Percentiles rank a stretch among this genome's conserved stretches.
Conservation (phyloP, 1,140 invertebrate species). For the Archegozetes longisetosus region DNA sequence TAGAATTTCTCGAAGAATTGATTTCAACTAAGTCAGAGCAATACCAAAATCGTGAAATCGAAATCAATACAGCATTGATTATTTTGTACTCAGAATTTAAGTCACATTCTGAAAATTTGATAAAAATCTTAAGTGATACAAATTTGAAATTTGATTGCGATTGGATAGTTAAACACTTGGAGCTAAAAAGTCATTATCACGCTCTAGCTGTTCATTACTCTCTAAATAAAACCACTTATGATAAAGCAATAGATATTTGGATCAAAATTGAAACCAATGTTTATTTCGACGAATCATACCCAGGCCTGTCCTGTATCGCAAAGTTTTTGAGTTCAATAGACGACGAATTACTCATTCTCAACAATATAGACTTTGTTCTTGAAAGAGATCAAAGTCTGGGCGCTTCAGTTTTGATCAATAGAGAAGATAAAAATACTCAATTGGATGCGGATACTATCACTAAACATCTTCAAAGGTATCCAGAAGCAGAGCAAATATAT, state of each 20-base stretch:
- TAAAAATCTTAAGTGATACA: not conserved
- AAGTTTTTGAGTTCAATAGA: conserved; percentile 30
- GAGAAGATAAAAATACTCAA: not conserved
- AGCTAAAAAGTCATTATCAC: conserved; percentile 28
- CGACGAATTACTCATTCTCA: conserved; percentile 32
- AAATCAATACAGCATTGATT: not conserved
- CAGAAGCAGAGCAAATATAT: conserved; percentile 32
- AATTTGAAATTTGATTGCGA: conserved; percentile 30
- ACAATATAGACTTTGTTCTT: conserved; percentile 34
- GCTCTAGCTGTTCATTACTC: conserved; percentile 29
- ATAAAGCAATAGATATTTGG: conserved; percentile 31
- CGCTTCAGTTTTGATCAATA: conserved; percentile 12
- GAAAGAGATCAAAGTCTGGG: conserved; percentile 31
- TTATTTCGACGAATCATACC: conserved; percentile 29
- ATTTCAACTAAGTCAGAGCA: conserved; percentile 21
- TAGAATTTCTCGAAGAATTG: conserved; percentile 29
- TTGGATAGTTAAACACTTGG: conserved; percentile 30
- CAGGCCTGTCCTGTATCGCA: conserved; percentile 29
- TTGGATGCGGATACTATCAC: conserved; percentile 28
- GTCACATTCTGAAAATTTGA: not conserved
- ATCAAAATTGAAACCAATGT: conserved; percentile 29
- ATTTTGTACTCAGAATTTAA: not conserved
- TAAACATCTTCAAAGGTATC: conserved; percentile 32
- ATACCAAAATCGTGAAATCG: not conserved
- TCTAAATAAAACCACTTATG: conserved; percentile 27